Conservation (phyloP, 2,113 vertebrate genomes). For the Hystrix cristata region DNA sequence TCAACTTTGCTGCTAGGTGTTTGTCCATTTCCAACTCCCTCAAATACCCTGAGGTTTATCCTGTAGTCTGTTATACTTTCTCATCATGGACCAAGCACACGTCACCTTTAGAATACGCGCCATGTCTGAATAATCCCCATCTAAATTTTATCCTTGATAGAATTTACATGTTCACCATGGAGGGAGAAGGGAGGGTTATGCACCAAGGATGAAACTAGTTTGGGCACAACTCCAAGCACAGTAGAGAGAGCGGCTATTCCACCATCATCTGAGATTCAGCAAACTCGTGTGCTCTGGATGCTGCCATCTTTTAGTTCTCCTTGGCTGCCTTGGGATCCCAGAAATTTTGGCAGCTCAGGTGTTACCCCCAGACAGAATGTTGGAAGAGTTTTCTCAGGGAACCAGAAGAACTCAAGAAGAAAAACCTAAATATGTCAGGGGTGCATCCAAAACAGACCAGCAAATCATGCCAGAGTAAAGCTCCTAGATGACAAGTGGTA, state of each 20-base stretch:
- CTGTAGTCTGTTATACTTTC: not conserved
- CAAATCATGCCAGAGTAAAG: not conserved
- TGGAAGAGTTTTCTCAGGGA: not conserved
- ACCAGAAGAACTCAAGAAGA: not conserved
- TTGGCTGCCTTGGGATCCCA: not conserved
- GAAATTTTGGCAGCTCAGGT: not conserved
- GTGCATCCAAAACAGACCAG: too few species aligned
- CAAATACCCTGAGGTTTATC: not conserved
- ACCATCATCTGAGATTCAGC: fast-evolving
- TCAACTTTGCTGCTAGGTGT: not conserved
- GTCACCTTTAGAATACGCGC: not conserved
- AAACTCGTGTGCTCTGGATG: fast-evolving
- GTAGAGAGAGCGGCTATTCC: too few species aligned
- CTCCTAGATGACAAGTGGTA: not conserved
- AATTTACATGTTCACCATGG: not conserved
- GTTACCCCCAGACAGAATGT: not conserved
- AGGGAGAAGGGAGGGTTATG: not conserved
- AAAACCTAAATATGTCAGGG: not conserved
- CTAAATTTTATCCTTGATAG: not conserved
- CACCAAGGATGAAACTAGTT: too few species aligned
- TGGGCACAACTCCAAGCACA: too few species aligned
- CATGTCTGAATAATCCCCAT: not conserved
- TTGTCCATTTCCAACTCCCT: not conserved
- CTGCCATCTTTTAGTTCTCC: not conserved
- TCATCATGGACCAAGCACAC: not conserved